Conservation (phyloP, 2,113 vertebrate genomes). For the Turdus rufiventris region DNA sequence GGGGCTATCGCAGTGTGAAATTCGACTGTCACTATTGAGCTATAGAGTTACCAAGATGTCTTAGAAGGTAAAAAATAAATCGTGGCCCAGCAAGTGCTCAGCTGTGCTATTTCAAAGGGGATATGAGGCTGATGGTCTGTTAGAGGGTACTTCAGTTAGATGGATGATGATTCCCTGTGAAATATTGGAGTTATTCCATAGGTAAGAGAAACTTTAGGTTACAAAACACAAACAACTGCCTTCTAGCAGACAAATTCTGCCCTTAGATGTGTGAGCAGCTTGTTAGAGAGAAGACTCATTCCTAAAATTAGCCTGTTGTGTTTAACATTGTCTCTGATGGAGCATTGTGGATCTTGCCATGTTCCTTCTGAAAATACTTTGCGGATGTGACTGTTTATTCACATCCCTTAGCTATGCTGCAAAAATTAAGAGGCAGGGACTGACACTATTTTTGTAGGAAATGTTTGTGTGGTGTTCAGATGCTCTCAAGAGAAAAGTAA, state of each 20-base stretch:
- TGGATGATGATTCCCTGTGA: constrained; percentile 69
- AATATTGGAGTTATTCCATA: constrained; percentile 66
- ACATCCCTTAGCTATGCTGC: neutral
- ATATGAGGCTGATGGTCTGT: constrained; percentile 69
- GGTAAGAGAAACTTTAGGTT: constrained; percentile 63
- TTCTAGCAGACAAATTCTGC: neutral
- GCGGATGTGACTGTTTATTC: constrained; percentile 18
- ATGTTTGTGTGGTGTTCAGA: neutral
- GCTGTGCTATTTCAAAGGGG: constrained; percentile 70
- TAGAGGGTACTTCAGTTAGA: constrained; percentile 70
- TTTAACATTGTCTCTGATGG: neutral
- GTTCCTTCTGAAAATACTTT: constrained; percentile 20
- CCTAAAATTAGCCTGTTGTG: constrained; percentile 33
- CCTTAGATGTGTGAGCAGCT: constrained; percentile 14
- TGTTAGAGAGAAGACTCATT: neutral
- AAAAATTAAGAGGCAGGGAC: neutral
- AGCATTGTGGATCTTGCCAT: neutral
- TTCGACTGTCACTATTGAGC: constrained; percentile 70
- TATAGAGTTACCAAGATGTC: constrained; percentile 72
- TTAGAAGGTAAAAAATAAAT: constrained; percentile 70
- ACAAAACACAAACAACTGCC: constrained; percentile 44
- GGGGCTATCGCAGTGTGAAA: constrained; percentile 73
- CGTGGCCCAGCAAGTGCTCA: constrained; percentile 65
- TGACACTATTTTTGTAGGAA: neutral
- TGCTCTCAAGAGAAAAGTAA: neutral